Evolutionary conservation across 2,113 vertebrate genomes (phyloP).

Genomic region (Aldabrachelys gigantea): DNA sequence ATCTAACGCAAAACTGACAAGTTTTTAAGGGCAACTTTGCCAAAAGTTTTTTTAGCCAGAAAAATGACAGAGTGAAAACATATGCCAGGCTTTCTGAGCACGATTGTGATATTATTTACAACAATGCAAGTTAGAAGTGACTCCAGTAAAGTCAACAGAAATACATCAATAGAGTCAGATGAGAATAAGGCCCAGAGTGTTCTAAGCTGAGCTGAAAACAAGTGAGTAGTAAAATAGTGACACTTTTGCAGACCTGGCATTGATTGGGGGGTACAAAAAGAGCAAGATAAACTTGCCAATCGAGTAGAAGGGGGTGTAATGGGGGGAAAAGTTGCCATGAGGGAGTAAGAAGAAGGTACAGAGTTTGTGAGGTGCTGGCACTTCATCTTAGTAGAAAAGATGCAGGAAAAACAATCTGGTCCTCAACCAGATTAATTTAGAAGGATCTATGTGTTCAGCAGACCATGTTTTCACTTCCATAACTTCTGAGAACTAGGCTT

Average conservation of each 20-base stretch:
- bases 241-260: neutral
- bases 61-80: constrained; percentile 16
- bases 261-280: neutral
- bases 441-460: neutral
- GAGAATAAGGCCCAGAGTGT: constrained; percentile 11
- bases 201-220: neutral
- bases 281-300: rapidly evolving
- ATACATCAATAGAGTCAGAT: neutral
- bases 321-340: neutral
- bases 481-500: neutral
- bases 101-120: neutral
- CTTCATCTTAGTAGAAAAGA: neutral
- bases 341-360: neutral
- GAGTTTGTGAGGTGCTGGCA: neutral
- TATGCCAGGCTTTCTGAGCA: constrained; percentile 43
- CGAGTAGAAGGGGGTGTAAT: neutral
- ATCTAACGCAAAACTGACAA: constrained; percentile 7
- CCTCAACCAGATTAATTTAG: neutral
- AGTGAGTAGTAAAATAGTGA: neutral
- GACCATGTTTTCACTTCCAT: neutral
- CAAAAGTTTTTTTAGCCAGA: constrained; percentile 34
- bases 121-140: constrained; percentile 12
- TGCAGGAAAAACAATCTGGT: neutral
- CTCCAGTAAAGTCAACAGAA: neutral
- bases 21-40: constrained; percentile 22